Percentiles rank a stretch among this genome's conserved stretches.
Conservation (phyloP, 2,797 vertebrate species). For the Paramormyrops hopkinsi region DNA sequence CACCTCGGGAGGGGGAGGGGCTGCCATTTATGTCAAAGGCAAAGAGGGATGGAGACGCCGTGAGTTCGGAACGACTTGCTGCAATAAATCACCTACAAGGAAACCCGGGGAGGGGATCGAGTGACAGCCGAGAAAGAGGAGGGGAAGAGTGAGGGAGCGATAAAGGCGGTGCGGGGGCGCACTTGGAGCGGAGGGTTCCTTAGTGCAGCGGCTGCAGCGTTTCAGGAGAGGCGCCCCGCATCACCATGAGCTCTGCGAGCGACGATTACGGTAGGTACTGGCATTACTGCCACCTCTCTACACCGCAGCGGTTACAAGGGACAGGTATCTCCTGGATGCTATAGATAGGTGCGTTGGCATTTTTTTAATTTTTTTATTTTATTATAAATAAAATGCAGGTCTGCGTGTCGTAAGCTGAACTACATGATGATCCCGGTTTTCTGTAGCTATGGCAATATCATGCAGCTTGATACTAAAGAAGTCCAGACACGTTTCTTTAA, state of each 20-base stretch:
- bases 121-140: neutral
- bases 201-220: neutral
- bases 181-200: slow-evolving; percentile 23
- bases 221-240: slow-evolving; percentile 39
- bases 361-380: neutral
- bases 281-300: neutral
- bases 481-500: neutral
- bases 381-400: neutral
- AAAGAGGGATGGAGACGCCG: neutral
- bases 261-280: slow-evolving; percentile 52
- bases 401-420: neutral
- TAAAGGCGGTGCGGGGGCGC: neutral
- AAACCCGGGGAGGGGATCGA: neutral
- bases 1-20: slow-evolving; percentile 22
- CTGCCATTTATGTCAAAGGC: neutral
- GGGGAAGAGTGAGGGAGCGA: slow-evolving; percentile 16
- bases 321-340: neutral
- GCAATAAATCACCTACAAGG: neutral
- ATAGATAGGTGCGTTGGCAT: neutral
- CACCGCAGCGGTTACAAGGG: neutral
- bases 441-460: neutral
- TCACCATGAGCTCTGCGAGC: slow-evolving; percentile 55
- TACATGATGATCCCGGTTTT: neutral
- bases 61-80: neutral
- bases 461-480: neutral